A percentile compares a stretch with the other conserved stretches of the same genome.
Evolutionary conservation across 2,113 vertebrate species (phyloP).

Genomic region (Archilochus colubris): DNA sequence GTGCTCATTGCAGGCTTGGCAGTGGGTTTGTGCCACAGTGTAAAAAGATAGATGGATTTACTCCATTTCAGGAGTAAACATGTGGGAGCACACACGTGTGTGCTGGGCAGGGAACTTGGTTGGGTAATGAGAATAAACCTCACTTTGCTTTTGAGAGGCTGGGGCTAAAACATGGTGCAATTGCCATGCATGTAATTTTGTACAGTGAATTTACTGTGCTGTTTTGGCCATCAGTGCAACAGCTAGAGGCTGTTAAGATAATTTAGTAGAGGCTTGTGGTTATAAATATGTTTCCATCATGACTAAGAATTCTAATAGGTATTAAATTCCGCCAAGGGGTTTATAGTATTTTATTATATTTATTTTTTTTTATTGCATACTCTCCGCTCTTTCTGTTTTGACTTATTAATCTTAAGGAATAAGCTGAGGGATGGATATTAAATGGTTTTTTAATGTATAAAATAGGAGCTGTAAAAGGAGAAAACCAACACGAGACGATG

Average conservation of each 20-base stretch:
- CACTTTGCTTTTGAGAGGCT: not conserved
- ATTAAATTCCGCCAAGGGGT: not conserved
- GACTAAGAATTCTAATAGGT: constrained; percentile 52
- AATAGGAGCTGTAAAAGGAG: not conserved
- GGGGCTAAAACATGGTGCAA: not conserved
- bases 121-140: constrained; percentile 1
- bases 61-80: not conserved
- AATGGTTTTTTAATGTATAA: not conserved
- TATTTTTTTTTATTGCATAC: not conserved
- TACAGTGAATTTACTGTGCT: constrained; percentile 15
- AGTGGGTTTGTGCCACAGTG: not conserved
- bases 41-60: not conserved
- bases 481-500: not conserved
- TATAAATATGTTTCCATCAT: constrained; percentile 64
- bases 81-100: not conserved
- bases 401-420: constrained; percentile 12
- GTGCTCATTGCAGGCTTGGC: not conserved
- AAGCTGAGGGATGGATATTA: not conserved
- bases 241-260: constrained; percentile 49
- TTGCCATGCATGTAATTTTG: not conserved
- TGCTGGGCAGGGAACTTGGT: not conserved
- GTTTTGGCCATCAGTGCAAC: constrained; percentile 20
- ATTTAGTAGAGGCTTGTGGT: constrained; percentile 50
- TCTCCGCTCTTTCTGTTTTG: constrained; percentile 39
- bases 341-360: not conserved